phyloP scores from a whole-genome alignment of 2,113 vertebrate species.

The Aphyosemion australe region DNA sequence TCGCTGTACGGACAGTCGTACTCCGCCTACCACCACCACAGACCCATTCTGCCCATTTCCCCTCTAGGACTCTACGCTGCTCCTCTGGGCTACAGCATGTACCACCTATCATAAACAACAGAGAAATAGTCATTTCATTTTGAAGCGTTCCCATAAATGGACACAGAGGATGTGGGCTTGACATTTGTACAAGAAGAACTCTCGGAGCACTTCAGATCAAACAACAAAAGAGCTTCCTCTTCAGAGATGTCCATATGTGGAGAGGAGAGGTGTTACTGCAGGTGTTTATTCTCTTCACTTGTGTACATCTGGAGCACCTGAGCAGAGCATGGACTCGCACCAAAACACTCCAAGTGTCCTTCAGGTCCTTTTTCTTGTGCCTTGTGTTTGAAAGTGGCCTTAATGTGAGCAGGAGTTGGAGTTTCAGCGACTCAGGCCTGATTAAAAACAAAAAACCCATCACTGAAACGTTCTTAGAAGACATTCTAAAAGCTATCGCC shows the following conservation, averaged over 20 bases:
- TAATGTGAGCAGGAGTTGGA: constrained; percentile 16
- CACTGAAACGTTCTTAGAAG: constrained; percentile 7
- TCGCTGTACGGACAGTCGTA: constrained; percentile 76
- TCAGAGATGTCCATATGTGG: constrained; percentile 7
- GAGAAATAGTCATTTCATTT: constrained; percentile 27
- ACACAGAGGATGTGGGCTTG: constrained; percentile 24
- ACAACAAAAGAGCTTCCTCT: constrained; percentile 23
- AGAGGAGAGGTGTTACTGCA: constrained; percentile 31
- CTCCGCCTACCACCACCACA: constrained; percentile 67
- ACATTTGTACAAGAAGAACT: constrained; percentile 38
- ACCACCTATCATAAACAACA: constrained; percentile 71
- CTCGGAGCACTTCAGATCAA: constrained; percentile 35
- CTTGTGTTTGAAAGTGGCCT: constrained; percentile 30
- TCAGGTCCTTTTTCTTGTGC: constrained; percentile 19
- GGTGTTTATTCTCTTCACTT: constrained; percentile 44
- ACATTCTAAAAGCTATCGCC: constrained; percentile 3
- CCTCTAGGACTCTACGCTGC: constrained; percentile 74
- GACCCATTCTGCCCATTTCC: constrained; percentile 73
- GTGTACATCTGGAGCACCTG: constrained; percentile 62
- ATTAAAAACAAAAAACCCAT: constrained; percentile 28
- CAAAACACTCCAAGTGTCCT: constrained; percentile 19
- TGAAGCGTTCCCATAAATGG: constrained; percentile 27
- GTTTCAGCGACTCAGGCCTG: constrained; percentile 55
- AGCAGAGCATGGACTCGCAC: constrained; percentile 49
- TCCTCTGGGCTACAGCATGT: constrained; percentile 78